phyloP scores from a whole-genome alignment of 1,140 invertebrate species.

The Macrocentrus cingulum region DNA sequence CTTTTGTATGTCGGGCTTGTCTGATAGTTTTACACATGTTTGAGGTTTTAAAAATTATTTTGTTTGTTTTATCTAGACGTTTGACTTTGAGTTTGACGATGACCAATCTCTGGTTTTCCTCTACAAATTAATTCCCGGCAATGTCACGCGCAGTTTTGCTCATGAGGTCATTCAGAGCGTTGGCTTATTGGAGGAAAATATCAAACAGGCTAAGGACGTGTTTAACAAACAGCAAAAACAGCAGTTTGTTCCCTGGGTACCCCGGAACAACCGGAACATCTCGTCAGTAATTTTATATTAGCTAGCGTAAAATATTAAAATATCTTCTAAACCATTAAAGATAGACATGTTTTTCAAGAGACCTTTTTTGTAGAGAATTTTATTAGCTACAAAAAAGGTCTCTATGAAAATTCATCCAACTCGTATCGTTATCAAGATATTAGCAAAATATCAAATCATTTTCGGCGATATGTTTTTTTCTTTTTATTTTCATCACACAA shows the following conservation, averaged over 20 bases:
- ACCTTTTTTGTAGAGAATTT: too few relatives aligned
- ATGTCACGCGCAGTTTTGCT: slow-evolving; percentile 35
- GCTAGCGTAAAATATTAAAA: background rate
- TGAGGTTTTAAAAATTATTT: too few relatives aligned
- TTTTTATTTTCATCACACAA: too few relatives aligned
- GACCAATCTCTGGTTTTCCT: slow-evolving; percentile 35
- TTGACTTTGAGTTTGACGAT: slow-evolving; percentile 34
- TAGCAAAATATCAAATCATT: too few relatives aligned
- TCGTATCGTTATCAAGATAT: too few relatives aligned
- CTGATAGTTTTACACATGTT: background rate
- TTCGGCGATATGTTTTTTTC: too few relatives aligned
- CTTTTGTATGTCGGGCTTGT: slow-evolving; percentile 50
- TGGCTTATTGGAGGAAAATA: slow-evolving; percentile 28
- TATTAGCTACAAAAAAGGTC: too few relatives aligned
- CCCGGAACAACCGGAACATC: slow-evolving; percentile 19
- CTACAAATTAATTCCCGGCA: slow-evolving; percentile 34
- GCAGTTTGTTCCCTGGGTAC: slow-evolving; percentile 18
- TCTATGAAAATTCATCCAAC: too few relatives aligned
- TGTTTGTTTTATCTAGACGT: slow-evolving; percentile 35
- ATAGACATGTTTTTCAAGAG: too few relatives aligned
- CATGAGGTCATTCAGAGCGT: slow-evolving; percentile 36
- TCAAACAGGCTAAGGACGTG: slow-evolving; percentile 33
- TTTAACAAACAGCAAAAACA: slow-evolving; percentile 26
- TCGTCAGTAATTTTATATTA: slow-evolving; percentile 23
- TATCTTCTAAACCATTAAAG: too few relatives aligned